Evolutionary conservation across 2,888 invertebrate genomes (phyloP), one percentile per base, ranked within the genome.

Genomic region (Tyria jacobaeae): DNA sequence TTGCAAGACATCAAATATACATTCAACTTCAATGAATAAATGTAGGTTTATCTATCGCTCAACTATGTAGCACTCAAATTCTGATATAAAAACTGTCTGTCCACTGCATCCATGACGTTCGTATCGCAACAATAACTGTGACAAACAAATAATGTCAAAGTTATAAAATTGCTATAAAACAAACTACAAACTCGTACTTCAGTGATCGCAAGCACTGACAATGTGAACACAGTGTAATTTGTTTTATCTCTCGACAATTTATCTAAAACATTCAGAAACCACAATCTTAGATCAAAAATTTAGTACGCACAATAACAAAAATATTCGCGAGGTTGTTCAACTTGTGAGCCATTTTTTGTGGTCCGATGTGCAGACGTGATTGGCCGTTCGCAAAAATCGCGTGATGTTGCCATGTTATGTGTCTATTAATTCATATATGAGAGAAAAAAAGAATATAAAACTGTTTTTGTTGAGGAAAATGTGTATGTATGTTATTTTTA

Each of bases 241-340:
- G 0, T 47, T 25, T 50, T 52, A 62, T 57, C 62, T 27, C 25
- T 39, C 52, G 31, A 15, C 27, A 4, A 54, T 54, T 57, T 62
- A 60, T 54, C 39, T 25, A 27, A 24, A 44, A 31, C 54, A 56
- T 60, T 64, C 66, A 56, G 58, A 64, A 54, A 56, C 56, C 60
- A 53, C 71, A 71, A 75, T 75, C 71, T 75, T 37, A 63, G 62
- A 70, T 64, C 71, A 74, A 75, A 68, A 64, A 75, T 73, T 75
- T 71, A 55, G 44, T 57, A 71, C 68, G 74, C 71, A 68, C 70
- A 60, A 64, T 44, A 65, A 58, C 61, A 34, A 60, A n/a, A 64
- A 61, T 63, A 63, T 62, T 65, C 71, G 62, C 63, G 44, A 60
- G 75, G 64, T 62, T 68, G 61, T 71, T 76, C 68, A 75, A 66